Conservation (phyloP, 2,888 invertebrate species). For the Deroplatys truncata region DNA sequence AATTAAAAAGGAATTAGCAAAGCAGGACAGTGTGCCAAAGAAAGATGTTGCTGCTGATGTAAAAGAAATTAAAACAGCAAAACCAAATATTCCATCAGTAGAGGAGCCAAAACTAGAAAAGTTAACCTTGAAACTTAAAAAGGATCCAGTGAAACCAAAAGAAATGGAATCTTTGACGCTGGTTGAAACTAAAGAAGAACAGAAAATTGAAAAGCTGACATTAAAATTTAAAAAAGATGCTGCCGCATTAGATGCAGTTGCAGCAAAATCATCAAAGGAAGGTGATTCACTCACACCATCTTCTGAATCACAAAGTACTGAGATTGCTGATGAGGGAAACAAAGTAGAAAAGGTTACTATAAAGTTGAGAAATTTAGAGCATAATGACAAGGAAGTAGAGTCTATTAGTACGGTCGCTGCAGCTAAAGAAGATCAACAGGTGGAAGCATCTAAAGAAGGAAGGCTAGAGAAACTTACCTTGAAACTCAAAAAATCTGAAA, state of each 20-base stretch:
- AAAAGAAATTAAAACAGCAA: not conserved
- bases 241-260: not conserved
- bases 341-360: constrained; percentile 26
- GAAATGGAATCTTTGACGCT: constrained; percentile 18
- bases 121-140: constrained; percentile 24
- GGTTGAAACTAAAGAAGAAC: constrained; percentile 22
- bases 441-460: constrained; percentile 45
- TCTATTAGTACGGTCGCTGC: not conserved
- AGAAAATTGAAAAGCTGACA: constrained; percentile 35
- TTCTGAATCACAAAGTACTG: not conserved
- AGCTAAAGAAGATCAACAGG: not conserved
- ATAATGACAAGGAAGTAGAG: not conserved
- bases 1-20: constrained; percentile 17
- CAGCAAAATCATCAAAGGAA: constrained; percentile 22
- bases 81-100: not conserved
- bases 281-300: not conserved
- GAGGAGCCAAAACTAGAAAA: constrained; percentile 29
- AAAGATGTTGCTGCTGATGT: not conserved
- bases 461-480: constrained; percentile 35
- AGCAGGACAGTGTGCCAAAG: not conserved
- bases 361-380: constrained; percentile 37
- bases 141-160: constrained; percentile 1
- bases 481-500: constrained; percentile 18
- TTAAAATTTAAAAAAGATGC: constrained; percentile 32
- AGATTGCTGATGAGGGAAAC: constrained; percentile 40